Evolutionary conservation across 2,797 vertebrate species (phyloP).

Genomic region (Falco peregrinus): DNA sequence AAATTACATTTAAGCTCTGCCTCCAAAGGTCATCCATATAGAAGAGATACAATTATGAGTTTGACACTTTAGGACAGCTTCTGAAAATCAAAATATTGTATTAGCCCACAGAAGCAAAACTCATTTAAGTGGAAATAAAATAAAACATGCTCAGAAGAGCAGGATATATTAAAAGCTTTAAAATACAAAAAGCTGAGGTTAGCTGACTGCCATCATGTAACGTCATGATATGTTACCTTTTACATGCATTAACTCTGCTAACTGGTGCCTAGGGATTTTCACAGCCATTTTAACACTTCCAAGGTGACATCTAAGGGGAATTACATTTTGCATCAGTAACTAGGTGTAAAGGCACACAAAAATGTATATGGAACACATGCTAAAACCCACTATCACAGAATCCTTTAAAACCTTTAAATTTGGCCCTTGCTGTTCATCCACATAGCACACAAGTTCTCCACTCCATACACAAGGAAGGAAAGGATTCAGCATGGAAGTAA

Average conservation of each 20-base stretch:
- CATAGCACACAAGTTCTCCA: neutral
- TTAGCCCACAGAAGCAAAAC: neutral
- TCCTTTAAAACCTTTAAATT: neutral
- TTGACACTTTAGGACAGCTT: neutral
- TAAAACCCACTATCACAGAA: neutral
- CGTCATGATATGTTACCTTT: slow-evolving; percentile 10
- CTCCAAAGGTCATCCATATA: neutral
- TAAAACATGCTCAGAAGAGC: neutral
- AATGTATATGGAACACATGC: accelerated
- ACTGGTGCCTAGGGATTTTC: slow-evolving; percentile 10
- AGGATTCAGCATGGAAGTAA: neutral
- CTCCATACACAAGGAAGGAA: neutral
- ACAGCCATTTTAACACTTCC: slow-evolving; percentile 25
- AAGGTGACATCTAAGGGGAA: slow-evolving; percentile 4
- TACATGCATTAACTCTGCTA: neutral
- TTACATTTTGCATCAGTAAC: neutral
- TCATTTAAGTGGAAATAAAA: neutral
- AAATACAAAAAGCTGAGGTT: neutral
- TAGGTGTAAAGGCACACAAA: neutral
- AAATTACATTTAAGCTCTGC: neutral
- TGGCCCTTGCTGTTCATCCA: neutral
- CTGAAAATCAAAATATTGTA: neutral
- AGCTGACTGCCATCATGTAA: neutral
- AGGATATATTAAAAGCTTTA: neutral
- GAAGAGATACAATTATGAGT: neutral